These are phyloP conservation scores for Bombus vancouverensis DNA, from an alignment of 1,140 invertebrate species.

Conservation along the genomic window DNA sequence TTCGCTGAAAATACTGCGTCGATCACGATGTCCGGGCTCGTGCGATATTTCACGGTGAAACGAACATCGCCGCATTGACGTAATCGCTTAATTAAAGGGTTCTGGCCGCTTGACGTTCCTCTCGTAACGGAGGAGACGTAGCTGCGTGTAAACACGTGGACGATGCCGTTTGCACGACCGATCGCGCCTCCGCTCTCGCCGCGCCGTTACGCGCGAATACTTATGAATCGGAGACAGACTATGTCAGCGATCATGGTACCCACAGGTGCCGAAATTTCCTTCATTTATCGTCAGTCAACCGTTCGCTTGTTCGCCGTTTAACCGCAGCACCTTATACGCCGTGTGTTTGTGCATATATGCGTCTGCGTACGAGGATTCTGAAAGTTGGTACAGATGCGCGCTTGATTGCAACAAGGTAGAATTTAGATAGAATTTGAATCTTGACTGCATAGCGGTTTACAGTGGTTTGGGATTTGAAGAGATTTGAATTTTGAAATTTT, in stretches of 20 bases:
- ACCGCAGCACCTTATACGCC: slow-evolving; percentile 57
- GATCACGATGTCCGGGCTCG: neutral
- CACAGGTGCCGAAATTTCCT: slow-evolving; percentile 65
- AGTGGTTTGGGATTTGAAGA: neutral
- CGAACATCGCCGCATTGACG: slow-evolving; percentile 46
- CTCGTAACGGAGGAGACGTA: slow-evolving; percentile 1
- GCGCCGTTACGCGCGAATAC: neutral
- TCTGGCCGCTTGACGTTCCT: slow-evolving; percentile 32
- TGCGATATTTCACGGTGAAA: slow-evolving; percentile 55
- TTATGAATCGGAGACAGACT: slow-evolving; percentile 1
- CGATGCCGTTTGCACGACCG: slow-evolving; percentile 20
- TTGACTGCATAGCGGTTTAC: neutral
- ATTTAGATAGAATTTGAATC: too few relatives aligned
- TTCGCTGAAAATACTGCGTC: slow-evolving; percentile 21
- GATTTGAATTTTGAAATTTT: neutral
- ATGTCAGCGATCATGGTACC: slow-evolving; percentile 9
- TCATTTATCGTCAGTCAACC: slow-evolving; percentile 61
- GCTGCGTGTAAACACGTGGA: slow-evolving; percentile 54
- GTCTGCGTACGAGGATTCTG: neutral
- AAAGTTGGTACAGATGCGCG: neutral
- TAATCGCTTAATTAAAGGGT: slow-evolving; percentile 63
- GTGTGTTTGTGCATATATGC: slow-evolving; percentile 23
- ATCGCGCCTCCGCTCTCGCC: neutral
- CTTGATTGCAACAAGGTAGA: neutral
- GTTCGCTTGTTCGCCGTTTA: slow-evolving; percentile 64